These are phyloP conservation scores for Liposcelis brunnea DNA, from an alignment of 2,888 invertebrate genomes.

Conservation along the genomic window DNA sequence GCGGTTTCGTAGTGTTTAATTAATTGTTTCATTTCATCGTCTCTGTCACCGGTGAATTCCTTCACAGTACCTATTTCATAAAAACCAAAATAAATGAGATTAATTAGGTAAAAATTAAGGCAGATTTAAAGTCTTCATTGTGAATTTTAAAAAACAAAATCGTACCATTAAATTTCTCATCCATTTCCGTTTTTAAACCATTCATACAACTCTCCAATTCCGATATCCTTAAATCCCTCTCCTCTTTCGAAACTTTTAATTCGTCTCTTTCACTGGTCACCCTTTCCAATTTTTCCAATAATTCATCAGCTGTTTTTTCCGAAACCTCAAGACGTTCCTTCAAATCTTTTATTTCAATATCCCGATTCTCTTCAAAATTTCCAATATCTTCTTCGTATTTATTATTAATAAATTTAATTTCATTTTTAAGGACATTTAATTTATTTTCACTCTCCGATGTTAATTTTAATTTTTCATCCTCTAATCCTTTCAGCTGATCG, in stretches of 20 bases:
- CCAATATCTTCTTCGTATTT: conserved; percentile 19
- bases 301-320: conserved; percentile 2
- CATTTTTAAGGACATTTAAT: conserved; percentile 7
- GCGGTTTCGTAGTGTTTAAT: conserved; percentile 10
- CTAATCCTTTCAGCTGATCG: conserved; percentile 8
- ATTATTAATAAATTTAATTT: conserved; percentile 8
- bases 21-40: conserved; percentile 1
- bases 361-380: conserved; percentile 13
- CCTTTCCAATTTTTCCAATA: conserved; percentile 11
- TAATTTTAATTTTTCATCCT: conserved; percentile 8
- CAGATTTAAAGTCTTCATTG: too few relatives aligned
- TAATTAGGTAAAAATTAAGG: too few relatives aligned
- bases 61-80: not conserved
- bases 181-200: not conserved
- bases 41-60: not conserved
- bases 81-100: conserved; percentile 2
- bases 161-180: conserved; percentile 8
- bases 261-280: conserved; percentile 10
- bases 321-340: conserved; percentile 9
- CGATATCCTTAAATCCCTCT: conserved; percentile 7
- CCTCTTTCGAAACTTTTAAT: conserved; percentile 5
- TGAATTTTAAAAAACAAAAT: too few relatives aligned
- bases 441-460: not conserved
- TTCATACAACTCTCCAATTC: conserved; percentile 1
- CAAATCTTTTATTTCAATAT: conserved; percentile 8